A percentile compares a stretch with the other conserved stretches of the same genome.
These are phyloP conservation scores for Setipinna tenuifilis DNA, from an alignment of 2,797 vertebrate genomes.

Conservation along the genomic window DNA sequence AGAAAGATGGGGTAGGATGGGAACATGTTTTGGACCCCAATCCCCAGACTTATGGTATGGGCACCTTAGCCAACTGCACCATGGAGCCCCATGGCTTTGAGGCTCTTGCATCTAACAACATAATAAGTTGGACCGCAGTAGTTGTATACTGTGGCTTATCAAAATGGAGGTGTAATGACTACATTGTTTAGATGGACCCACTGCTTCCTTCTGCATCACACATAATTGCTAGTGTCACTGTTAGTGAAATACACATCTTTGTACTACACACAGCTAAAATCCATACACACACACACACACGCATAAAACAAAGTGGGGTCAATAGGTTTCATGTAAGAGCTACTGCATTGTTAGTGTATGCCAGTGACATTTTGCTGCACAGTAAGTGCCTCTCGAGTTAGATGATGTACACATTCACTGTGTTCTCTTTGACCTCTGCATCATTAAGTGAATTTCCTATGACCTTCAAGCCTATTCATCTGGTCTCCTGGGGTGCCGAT, in stretches of 20 bases:
- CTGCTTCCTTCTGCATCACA: not conserved
- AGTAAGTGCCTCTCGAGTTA: not conserved
- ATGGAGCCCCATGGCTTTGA: not conserved
- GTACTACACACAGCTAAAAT: not conserved
- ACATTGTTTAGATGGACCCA: not conserved
- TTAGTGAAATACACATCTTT: not conserved
- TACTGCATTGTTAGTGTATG: not conserved
- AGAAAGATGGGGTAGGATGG: too few relatives aligned
- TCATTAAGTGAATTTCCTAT: not conserved
- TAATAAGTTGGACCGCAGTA: too few relatives aligned
- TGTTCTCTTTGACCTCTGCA: not conserved
- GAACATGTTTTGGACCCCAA: too few relatives aligned
- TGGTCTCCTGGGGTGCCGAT: too few relatives aligned
- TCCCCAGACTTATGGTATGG: too few relatives aligned
- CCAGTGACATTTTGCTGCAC: not conserved
- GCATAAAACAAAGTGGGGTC: too few relatives aligned
- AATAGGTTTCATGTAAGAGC: not conserved
- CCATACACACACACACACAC: not conserved
- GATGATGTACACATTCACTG: not conserved
- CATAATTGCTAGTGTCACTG: not conserved
- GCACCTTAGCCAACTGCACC: too few relatives aligned
- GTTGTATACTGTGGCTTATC: not conserved
- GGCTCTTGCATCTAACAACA: not conserved
- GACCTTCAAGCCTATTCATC: not conserved
- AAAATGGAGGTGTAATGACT: not conserved